Evolutionary conservation across 92 coral and sea anemone species (phyloP).

Genomic region (Porites lobata): DNA sequence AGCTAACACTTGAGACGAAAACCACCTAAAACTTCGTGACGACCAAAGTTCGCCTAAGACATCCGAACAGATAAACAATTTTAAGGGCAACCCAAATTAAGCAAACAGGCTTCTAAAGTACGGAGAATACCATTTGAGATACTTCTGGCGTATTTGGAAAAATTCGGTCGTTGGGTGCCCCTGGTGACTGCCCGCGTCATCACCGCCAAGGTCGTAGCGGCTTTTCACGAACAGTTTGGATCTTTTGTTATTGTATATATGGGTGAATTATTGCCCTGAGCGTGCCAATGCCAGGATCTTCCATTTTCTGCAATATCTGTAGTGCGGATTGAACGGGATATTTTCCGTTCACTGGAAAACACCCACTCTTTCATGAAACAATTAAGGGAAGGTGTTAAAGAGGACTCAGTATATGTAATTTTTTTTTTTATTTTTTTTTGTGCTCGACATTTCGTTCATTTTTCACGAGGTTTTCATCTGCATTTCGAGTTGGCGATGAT

Average conservation of each 20-base stretch:
- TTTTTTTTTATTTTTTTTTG: slow-evolving; percentile 5
- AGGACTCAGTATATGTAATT: neutral
- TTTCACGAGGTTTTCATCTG: neutral
- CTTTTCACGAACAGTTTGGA: neutral
- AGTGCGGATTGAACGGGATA: slow-evolving; percentile 23
- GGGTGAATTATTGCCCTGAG: slow-evolving; percentile 16
- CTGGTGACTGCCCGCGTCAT: too few relatives aligned
- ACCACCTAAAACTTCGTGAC: too few relatives aligned
- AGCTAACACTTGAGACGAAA: too few relatives aligned
- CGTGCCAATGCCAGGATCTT: slow-evolving; percentile 23
- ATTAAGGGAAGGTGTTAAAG: slow-evolving; percentile 33
- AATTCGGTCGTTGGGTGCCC: too few relatives aligned
- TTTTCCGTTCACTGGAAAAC: slow-evolving; percentile 32
- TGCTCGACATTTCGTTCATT: slow-evolving; percentile 25
- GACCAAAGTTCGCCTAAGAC: too few relatives aligned
- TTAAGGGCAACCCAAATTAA: too few relatives aligned
- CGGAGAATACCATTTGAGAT: too few relatives aligned
- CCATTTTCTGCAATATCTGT: slow-evolving; percentile 26
- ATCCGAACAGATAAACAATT: too few relatives aligned
- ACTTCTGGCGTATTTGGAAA: too few relatives aligned
- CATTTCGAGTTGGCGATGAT: neutral
- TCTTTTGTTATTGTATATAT: slow-evolving; percentile 6
- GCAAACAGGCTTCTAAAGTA: too few relatives aligned
- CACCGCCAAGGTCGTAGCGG: too few relatives aligned
- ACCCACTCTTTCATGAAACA: slow-evolving; percentile 33